These are phyloP conservation scores for Temnothorax nylanderi DNA, from an alignment of 1,140 invertebrate species.

Conservation along the genomic window DNA sequence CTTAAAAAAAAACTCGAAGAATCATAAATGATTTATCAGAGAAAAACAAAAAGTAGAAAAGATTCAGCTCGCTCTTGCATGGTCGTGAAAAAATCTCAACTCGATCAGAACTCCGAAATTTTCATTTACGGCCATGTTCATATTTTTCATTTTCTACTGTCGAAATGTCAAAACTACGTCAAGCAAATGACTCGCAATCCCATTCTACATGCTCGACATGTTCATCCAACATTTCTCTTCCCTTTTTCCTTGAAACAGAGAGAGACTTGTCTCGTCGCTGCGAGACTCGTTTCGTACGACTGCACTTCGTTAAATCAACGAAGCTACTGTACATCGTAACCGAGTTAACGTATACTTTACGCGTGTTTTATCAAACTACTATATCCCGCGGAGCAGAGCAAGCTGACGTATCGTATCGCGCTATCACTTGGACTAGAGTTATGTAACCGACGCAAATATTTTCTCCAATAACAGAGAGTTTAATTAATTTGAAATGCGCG, in stretches of 20 bases:
- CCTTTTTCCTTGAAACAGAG: conserved; percentile 7
- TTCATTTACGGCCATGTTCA: background rate
- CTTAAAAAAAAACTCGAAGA: background rate
- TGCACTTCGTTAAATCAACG: conserved; percentile 45
- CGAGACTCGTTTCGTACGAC: conserved; percentile 47
- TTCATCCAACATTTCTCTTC: background rate
- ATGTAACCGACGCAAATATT: conserved; percentile 24
- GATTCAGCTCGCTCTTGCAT: background rate
- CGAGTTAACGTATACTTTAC: conserved; percentile 45
- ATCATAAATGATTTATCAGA: background rate
- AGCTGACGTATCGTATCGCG: conserved; percentile 2
- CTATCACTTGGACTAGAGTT: conserved; percentile 2
- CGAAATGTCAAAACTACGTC: background rate
- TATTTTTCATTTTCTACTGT: conserved; percentile 14
- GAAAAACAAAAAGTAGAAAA: background rate
- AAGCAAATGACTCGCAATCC: conserved; percentile 14
- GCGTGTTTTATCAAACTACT: conserved; percentile 41
- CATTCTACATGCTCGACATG: conserved; percentile 26
- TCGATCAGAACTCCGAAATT: background rate
- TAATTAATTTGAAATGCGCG: conserved; percentile 5
- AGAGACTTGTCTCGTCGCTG: conserved; percentile 35
- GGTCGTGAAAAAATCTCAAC: background rate
- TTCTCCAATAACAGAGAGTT: conserved; percentile 25
- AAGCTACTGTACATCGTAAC: conserved; percentile 14
- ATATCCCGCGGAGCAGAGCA: background rate